Conservation (phyloP, 1,140 invertebrate species). For the Rhagoletis pomonella region DNA sequence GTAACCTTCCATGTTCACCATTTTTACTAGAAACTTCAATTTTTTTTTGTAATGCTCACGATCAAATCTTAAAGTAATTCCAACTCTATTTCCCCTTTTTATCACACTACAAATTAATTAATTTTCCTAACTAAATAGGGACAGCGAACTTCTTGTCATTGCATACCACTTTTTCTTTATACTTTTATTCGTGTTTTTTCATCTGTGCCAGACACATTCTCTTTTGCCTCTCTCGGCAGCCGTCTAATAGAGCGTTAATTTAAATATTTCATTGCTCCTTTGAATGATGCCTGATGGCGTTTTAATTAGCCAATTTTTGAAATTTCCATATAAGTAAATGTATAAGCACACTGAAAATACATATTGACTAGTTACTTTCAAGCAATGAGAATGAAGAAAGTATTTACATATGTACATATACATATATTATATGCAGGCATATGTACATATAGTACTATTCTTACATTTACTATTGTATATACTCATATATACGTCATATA, state of each 20-base stretch:
- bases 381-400: too few relatives aligned
- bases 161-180: background rate
- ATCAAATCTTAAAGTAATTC: background rate
- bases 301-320: slow-evolving; percentile 50
- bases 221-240: background rate
- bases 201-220: background rate
- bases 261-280: slow-evolving; percentile 35
- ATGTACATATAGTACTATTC: too few relatives aligned
- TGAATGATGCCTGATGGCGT: slow-evolving; percentile 6
- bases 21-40: too few relatives aligned
- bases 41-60: too few relatives aligned
- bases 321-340: background rate
- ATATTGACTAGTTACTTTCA: background rate
- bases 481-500: too few relatives aligned
- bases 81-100: background rate
- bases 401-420: background rate
- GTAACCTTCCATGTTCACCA: too few relatives aligned
- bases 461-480: background rate
- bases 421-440: background rate
- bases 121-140: background rate
- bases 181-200: background rate
- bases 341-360: background rate
- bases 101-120: slow-evolving; percentile 13
- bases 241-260: slow-evolving; percentile 25
- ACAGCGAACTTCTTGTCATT: background rate